phyloP scores from a whole-genome alignment of 2,888 invertebrate genomes.

The Tuberolachnus salignus region DNA sequence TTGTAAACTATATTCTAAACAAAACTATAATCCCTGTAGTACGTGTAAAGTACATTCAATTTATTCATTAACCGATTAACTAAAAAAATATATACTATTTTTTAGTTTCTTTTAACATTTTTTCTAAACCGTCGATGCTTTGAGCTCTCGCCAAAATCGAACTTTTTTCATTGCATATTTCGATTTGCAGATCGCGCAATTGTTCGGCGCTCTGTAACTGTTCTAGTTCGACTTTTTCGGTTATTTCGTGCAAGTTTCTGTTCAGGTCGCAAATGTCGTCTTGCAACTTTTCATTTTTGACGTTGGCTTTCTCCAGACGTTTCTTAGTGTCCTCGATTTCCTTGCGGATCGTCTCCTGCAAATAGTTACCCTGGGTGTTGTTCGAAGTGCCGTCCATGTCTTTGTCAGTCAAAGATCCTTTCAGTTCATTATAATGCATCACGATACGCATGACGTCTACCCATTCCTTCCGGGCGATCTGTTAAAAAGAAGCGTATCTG shows the following conservation, averaged over 20 bases:
- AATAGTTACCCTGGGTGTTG: conserved; percentile 21
- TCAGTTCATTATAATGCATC: conserved; percentile 29
- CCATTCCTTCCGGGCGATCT: conserved; percentile 40
- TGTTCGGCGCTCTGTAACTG: not conserved
- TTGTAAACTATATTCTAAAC: too few relatives aligned
- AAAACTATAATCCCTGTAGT: too few relatives aligned
- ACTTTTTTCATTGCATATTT: conserved; percentile 36
- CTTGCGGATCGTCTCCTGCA: conserved; percentile 39
- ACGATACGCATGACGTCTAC: conserved; percentile 49
- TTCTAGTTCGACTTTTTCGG: conserved; percentile 36
- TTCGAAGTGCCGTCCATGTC: not conserved
- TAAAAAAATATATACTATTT: conserved; percentile 32
- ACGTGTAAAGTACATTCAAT: too few relatives aligned
- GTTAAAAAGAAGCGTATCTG: not conserved
- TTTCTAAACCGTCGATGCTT: conserved; percentile 11
- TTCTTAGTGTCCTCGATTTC: conserved; percentile 41
- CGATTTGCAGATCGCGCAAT: conserved; percentile 2
- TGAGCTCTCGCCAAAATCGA: conserved; percentile 10
- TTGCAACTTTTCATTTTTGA: conserved; percentile 23
- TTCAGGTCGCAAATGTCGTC: conserved; percentile 47
- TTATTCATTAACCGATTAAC: too few relatives aligned
- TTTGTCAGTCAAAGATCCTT: conserved; percentile 17
- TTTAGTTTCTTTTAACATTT: conserved; percentile 28
- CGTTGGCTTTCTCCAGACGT: conserved; percentile 10
- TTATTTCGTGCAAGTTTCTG: conserved; percentile 24